Conservation (phyloP, 2,797 vertebrate species). For the Peromyscus nudipes region DNA sequence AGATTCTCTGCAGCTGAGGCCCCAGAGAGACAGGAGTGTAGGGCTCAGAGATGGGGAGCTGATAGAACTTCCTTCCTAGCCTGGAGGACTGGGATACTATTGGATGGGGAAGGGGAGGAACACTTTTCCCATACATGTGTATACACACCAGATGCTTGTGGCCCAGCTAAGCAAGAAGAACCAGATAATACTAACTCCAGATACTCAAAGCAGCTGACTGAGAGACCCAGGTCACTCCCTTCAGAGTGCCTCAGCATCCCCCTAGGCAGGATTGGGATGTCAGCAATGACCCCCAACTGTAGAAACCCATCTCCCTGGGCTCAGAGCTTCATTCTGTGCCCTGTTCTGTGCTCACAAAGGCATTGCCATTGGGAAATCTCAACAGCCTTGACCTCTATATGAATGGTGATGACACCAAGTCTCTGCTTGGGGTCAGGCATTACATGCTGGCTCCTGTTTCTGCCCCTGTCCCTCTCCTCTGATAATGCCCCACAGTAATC, state of each 20-base stretch:
- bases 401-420: background rate
- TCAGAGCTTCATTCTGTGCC: no score
- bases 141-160: accelerated
- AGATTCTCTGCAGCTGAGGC: background rate
- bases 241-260: background rate
- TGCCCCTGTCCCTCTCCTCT: background rate
- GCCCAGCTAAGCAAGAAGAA: background rate
- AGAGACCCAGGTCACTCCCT: background rate
- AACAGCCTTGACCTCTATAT: background rate
- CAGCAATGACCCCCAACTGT: background rate
- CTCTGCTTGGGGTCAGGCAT: background rate
- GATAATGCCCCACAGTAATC: background rate
- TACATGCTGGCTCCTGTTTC: no score
- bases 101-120: background rate
- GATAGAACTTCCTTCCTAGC: accelerated
- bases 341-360: no score
- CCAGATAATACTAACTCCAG: accelerated
- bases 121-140: no score
- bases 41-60: accelerated
- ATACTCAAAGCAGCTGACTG: no score
- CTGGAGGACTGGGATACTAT: background rate
- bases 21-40: accelerated
- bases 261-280: background rate
- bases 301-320: no score
- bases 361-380: no score